A percentile compares a stretch with the other conserved stretches of the same genome.
phyloP scores from a whole-genome alignment of 2,888 invertebrate species.

The Minunthozetes semirufus region DNA sequence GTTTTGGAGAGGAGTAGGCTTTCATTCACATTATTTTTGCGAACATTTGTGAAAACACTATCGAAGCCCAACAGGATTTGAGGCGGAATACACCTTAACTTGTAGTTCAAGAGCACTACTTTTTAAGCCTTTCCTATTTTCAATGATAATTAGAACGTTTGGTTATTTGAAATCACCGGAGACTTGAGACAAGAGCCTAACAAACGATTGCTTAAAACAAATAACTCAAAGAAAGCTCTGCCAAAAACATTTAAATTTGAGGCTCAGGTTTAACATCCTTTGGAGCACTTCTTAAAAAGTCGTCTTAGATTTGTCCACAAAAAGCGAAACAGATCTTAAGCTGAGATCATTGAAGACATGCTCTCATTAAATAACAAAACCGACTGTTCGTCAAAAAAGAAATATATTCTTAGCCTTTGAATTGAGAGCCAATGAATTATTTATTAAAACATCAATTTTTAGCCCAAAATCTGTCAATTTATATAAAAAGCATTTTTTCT shows the following conservation, averaged over 20 bases:
- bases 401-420: neutral
- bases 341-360: neutral
- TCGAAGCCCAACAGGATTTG: constrained; percentile 16
- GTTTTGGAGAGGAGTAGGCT: constrained; percentile 3
- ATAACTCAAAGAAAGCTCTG: neutral
- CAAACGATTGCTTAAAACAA: neutral
- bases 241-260: neutral
- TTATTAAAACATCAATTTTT: constrained; percentile 14
- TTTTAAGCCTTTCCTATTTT: constrained; percentile 31
- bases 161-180: neutral
- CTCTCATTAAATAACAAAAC: neutral
- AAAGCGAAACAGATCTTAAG: neutral
- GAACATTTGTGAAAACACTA: neutral
- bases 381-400: neutral
- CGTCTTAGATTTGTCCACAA: neutral
- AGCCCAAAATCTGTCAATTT: constrained; percentile 1
- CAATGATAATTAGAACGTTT: constrained; percentile 25
- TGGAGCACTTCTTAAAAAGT: neutral
- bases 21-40: neutral
- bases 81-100: constrained; percentile 29
- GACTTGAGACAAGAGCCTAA: neutral
- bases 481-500: constrained; percentile 9
- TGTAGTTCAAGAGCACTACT: constrained; percentile 19
- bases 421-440: constrained; percentile 12
- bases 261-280: constrained; percentile 3